These are phyloP conservation scores for Dermochelys coriacea DNA, from an alignment of 2,797 vertebrate genomes.

Conservation along the genomic window DNA sequence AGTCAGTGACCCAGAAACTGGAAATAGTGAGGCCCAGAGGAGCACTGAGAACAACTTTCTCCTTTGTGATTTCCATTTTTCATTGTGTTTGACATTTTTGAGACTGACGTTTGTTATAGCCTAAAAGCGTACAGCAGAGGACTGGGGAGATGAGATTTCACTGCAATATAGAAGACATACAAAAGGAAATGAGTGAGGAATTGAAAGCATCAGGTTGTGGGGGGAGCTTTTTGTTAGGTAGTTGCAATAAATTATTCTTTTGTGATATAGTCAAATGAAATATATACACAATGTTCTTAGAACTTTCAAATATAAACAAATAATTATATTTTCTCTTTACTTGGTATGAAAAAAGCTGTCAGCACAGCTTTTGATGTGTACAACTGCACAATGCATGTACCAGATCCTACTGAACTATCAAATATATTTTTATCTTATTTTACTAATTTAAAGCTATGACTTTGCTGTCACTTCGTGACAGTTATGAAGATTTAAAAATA, in stretches of 20 bases:
- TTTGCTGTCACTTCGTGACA: constrained; percentile 60
- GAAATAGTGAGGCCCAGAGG: constrained; percentile 44
- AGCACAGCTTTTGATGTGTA: constrained; percentile 68
- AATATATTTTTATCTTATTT: constrained; percentile 58
- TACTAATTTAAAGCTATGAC: constrained; percentile 67
- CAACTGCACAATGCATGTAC: constrained; percentile 62
- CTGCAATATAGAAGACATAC: constrained; percentile 41
- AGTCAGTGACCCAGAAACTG: constrained; percentile 32
- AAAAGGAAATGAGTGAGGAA: constrained; percentile 64
- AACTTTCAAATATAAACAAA: constrained; percentile 77
- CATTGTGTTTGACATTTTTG: constrained; percentile 61
- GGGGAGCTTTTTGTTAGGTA: constrained; percentile 66
- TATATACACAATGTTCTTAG: constrained; percentile 66
- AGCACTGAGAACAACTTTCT: constrained; percentile 45
- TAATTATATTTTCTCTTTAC: constrained; percentile 73
- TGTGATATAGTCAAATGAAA: constrained; percentile 74
- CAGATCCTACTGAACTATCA: constrained; percentile 53
- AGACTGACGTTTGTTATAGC: constrained; percentile 56
- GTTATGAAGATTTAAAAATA: constrained; percentile 62
- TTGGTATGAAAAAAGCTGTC: constrained; percentile 74
- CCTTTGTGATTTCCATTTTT: constrained; percentile 62
- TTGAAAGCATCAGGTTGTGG: constrained; percentile 37
- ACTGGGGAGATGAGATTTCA: constrained; percentile 55
- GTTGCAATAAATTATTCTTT: constrained; percentile 76
- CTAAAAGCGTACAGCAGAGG: constrained; percentile 49